Percentiles rank a stretch among this genome's conserved stretches.
Evolutionary conservation across 1,140 invertebrate genomes (phyloP).

Genomic region (Nautilus pompilius): DNA sequence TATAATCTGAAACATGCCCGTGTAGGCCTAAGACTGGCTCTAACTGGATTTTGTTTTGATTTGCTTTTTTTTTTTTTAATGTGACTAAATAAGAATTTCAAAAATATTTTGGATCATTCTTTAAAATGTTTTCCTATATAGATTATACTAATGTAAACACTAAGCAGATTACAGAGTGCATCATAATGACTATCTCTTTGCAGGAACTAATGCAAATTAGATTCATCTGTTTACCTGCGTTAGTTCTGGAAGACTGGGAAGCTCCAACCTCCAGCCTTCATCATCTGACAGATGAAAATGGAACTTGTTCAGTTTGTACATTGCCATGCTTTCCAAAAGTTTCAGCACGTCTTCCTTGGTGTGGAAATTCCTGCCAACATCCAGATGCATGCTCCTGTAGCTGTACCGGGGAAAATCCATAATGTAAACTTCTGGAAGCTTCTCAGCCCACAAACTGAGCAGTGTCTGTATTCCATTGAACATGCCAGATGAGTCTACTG

Average conservation of each 20-base stretch:
- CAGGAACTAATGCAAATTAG: too few relatives aligned
- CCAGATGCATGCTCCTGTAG: constrained; percentile 46
- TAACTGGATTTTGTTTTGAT: too few relatives aligned
- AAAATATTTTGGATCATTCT: too few relatives aligned
- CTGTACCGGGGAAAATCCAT: constrained; percentile 38
- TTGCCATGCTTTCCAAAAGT: constrained; percentile 43
- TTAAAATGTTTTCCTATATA: too few relatives aligned
- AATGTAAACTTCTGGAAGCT: constrained; percentile 22
- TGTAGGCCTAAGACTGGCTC: too few relatives aligned
- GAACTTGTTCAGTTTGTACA: constrained; percentile 50
- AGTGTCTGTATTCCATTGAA: constrained; percentile 37
- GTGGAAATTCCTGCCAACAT: constrained; percentile 47
- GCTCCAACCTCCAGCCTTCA: constrained; percentile 51
- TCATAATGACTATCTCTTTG: too few relatives aligned
- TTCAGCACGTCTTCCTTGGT: constrained; percentile 24
- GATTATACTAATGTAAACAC: too few relatives aligned
- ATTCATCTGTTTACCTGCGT: constrained; percentile 47
- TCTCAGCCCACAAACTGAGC: constrained; percentile 20
- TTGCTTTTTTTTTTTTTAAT: too few relatives aligned
- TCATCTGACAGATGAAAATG: constrained; percentile 53
- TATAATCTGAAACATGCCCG: too few relatives aligned
- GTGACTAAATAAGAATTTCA: too few relatives aligned
- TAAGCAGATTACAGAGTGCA: too few relatives aligned
- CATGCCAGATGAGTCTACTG: constrained; percentile 21
- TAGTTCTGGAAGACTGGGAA: constrained; percentile 42